Percentiles rank a stretch among this genome's conserved stretches.
Conservation (phyloP, 2,888 invertebrate genomes). For the Ligdia adustata region DNA sequence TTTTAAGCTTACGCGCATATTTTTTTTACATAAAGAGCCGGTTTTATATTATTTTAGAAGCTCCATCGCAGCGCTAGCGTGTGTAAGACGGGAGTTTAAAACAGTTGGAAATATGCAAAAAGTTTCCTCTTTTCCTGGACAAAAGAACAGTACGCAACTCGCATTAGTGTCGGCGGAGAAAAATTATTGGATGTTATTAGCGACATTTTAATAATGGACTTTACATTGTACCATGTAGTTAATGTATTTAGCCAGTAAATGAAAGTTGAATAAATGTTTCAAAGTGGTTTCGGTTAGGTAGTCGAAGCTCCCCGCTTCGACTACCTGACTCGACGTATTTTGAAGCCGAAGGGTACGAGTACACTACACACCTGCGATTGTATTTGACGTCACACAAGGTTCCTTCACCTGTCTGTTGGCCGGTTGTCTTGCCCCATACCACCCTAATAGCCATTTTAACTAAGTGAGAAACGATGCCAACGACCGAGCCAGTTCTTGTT, state of each 20-base stretch:
- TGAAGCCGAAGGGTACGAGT: slow-evolving; percentile 52
- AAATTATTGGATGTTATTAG: slow-evolving; percentile 54
- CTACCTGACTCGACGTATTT: slow-evolving; percentile 50
- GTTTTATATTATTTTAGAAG: slow-evolving; percentile 15
- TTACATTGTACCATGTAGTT: slow-evolving; percentile 4
- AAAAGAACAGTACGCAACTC: slow-evolving; percentile 61
- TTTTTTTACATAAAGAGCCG: slow-evolving; percentile 1
- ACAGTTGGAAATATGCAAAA: slow-evolving; percentile 57
- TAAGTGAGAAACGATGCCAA: slow-evolving; percentile 44
- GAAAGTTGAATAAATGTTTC: slow-evolving; percentile 42
- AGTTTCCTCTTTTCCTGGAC: slow-evolving; percentile 53
- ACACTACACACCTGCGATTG: slow-evolving; percentile 66
- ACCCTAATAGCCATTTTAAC: slow-evolving; percentile 44
- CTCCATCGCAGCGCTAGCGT: slow-evolving; percentile 31
- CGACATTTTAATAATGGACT: slow-evolving; percentile 52
- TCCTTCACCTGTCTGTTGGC: slow-evolving; percentile 63
- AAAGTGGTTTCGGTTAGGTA: slow-evolving; percentile 31
- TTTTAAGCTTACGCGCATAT: not conserved
- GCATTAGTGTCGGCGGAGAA: slow-evolving; percentile 53
- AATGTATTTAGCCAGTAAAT: slow-evolving; percentile 37
- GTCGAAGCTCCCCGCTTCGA: no score
- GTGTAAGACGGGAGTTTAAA: slow-evolving; percentile 46
- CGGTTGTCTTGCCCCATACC: slow-evolving; percentile 45
- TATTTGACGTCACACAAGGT: slow-evolving; percentile 59
- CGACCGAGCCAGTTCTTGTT: slow-evolving; percentile 29